phyloP scores from a whole-genome alignment of 2,113 vertebrate species.

The Brachyistius frenatus region DNA sequence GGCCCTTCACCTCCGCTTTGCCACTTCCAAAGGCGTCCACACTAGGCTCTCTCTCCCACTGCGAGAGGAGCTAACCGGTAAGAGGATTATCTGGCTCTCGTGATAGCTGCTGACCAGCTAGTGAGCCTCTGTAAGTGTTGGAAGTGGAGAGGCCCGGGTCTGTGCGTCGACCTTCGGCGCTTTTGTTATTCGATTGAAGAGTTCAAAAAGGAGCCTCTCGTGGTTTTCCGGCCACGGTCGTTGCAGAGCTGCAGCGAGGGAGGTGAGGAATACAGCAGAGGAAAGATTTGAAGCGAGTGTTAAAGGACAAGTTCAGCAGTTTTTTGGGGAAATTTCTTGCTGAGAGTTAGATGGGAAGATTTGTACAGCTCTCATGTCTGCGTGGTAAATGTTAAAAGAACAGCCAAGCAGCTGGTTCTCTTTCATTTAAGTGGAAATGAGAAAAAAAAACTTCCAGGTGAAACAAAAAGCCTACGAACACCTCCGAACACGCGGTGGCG shows the following conservation, averaged over 20 bases:
- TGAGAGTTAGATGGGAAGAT: too few relatives aligned
- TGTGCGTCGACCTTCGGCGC: slow-evolving; percentile 8
- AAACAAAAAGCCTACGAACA: too few relatives aligned
- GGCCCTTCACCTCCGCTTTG: slow-evolving; percentile 49
- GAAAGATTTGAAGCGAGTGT: too few relatives aligned
- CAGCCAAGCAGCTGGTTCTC: too few relatives aligned
- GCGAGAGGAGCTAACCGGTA: slow-evolving; percentile 24
- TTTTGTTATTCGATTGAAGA: background rate
- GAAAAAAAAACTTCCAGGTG: too few relatives aligned
- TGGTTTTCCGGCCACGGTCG: background rate
- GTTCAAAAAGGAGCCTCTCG: background rate
- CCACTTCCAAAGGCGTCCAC: slow-evolving; percentile 17
- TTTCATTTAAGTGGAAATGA: too few relatives aligned
- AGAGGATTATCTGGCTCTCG: slow-evolving; percentile 55
- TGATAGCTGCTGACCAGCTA: slow-evolving; percentile 53
- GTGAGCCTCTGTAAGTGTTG: slow-evolving; percentile 14
- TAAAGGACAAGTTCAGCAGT: too few relatives aligned
- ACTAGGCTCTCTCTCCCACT: slow-evolving; percentile 41
- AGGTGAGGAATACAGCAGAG: background rate
- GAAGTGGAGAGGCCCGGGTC: background rate
- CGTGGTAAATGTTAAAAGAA: too few relatives aligned
- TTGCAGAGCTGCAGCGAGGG: background rate
- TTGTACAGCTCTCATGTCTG: background rate
- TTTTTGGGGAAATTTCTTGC: too few relatives aligned
- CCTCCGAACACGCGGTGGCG: too few relatives aligned